Conservation (phyloP, 2,797 vertebrate genomes). For the Zenarchopterus dispar region DNA sequence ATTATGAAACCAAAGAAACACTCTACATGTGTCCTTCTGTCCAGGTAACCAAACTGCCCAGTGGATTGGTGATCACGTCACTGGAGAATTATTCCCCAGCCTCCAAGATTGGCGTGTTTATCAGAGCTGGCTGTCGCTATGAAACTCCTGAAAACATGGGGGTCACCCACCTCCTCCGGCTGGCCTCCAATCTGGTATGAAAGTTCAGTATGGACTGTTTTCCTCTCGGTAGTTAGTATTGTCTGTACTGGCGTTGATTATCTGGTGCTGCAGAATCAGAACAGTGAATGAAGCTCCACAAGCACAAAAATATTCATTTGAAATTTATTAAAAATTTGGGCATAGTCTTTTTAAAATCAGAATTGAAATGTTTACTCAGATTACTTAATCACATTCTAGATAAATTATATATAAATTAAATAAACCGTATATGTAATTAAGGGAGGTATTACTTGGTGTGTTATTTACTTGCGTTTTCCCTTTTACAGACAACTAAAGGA, state of each 20-base stretch:
- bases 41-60: slow-evolving; percentile 87
- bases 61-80: slow-evolving; percentile 92
- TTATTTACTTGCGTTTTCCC: slow-evolving; percentile 6
- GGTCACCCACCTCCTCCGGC: slow-evolving; percentile 89
- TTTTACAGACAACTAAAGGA: slow-evolving; percentile 93
- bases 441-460: too few relatives aligned
- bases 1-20: background rate
- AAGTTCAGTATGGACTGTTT: background rate
- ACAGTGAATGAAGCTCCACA: background rate
- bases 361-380: too few relatives aligned
- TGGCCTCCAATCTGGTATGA: slow-evolving; percentile 89
- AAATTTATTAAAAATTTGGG: too few relatives aligned
- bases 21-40: background rate
- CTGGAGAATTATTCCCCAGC: slow-evolving; percentile 92
- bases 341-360: too few relatives aligned
- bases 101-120: slow-evolving; percentile 91
- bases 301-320: too few relatives aligned
- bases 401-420: too few relatives aligned
- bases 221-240: background rate
- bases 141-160: slow-evolving; percentile 88
- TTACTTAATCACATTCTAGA: too few relatives aligned
- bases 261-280: background rate
- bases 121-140: slow-evolving; percentile 91
- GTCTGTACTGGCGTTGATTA: background rate
- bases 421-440: too few relatives aligned